A percentile compares a stretch with the other conserved stretches of the same genome.
Conservation (phyloP, 2,797 vertebrate genomes). For the Myiothlypis chrysogaster region DNA sequence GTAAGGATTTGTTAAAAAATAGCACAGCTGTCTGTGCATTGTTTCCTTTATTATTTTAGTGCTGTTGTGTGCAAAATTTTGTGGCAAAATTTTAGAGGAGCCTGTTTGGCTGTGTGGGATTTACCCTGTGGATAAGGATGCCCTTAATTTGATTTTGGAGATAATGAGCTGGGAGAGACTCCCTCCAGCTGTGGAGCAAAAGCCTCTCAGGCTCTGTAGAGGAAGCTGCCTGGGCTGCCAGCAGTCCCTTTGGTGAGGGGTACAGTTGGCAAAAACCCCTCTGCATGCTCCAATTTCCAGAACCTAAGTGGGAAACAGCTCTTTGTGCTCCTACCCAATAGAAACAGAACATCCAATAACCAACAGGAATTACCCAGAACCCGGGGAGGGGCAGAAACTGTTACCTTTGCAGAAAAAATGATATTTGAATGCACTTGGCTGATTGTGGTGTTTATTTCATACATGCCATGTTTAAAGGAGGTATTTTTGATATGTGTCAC, state of each 20-base stretch:
- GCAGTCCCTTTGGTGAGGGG: background rate
- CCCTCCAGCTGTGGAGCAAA: background rate
- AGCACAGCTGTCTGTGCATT: background rate
- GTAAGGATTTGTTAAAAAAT: background rate
- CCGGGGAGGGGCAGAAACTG: background rate
- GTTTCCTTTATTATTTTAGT: background rate
- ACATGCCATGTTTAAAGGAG: fast-evolving
- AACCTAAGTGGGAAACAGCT: background rate
- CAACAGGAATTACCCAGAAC: background rate
- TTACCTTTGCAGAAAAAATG: background rate
- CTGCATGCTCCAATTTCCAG: background rate
- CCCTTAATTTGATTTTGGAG: background rate
- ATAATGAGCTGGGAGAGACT: background rate
- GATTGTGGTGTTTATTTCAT: background rate
- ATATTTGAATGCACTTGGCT: background rate
- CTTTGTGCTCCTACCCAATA: background rate
- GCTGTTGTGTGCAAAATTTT: background rate
- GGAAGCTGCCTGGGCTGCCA: fast-evolving
- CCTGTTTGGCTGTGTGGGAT: background rate
- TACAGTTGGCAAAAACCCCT: background rate
- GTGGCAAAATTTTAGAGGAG: background rate
- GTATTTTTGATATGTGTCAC: background rate
- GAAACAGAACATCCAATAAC: background rate
- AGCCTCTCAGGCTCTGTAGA: background rate
- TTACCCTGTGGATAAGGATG: background rate